These are phyloP conservation scores for Dione vanillae DNA, from an alignment of 2,888 invertebrate species.

Conservation along the genomic window DNA sequence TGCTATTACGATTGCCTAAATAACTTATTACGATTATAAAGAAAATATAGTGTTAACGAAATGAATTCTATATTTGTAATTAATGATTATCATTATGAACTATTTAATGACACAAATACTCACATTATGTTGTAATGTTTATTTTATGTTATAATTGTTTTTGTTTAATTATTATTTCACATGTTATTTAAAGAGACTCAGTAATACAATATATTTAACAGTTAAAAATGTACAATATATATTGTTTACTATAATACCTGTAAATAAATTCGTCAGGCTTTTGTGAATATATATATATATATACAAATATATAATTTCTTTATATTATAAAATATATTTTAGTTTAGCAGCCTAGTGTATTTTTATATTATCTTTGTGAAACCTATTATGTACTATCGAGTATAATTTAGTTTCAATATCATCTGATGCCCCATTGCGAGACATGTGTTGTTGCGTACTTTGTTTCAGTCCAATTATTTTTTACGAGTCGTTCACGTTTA, in stretches of 20 bases:
- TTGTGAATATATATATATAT: too few relatives aligned
- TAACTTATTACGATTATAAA: not conserved
- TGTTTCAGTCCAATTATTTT: constrained; percentile 3
- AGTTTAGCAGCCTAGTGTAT: not conserved
- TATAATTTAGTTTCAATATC: constrained; percentile 4
- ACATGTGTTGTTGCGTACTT: not conserved
- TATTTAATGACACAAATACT: constrained; percentile 13
- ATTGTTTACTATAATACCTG: not conserved
- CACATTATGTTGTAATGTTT: constrained; percentile 14
- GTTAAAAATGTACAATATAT: not conserved
- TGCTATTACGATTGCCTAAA: not conserved
- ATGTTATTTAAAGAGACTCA: constrained; percentile 4
- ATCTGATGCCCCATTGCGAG: not conserved
- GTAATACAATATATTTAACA: not conserved
- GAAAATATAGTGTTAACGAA: not conserved
- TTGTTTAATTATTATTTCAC: not conserved
- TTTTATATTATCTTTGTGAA: not conserved
- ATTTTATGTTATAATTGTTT: constrained; percentile 16
- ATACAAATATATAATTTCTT: not conserved
- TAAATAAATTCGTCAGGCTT: not conserved
- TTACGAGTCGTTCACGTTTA: not conserved
- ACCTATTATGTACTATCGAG: not conserved
- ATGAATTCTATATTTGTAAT: not conserved
- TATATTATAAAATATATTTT: not conserved
- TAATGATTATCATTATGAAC: not conserved